These are phyloP conservation scores for Homarus americanus DNA, from an alignment of 1,140 invertebrate genomes.

Conservation along the genomic window DNA sequence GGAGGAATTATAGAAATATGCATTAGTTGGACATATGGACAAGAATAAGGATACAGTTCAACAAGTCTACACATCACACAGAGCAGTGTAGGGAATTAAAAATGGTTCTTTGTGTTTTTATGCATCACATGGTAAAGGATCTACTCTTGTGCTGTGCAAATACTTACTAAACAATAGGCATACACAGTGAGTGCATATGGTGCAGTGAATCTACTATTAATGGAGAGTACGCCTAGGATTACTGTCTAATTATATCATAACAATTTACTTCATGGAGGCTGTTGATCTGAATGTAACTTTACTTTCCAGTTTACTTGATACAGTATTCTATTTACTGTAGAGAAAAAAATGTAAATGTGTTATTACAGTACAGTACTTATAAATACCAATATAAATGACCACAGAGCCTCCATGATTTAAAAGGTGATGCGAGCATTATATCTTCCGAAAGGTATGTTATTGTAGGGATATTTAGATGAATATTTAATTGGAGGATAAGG, in stretches of 20 bases:
- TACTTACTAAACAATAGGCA: background rate
- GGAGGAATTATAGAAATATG: background rate
- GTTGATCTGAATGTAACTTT: background rate
- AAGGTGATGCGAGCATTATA: background rate
- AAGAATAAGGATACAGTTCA: background rate
- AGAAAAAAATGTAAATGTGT: background rate
- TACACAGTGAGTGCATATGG: background rate
- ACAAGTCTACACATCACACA: background rate
- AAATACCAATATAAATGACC: background rate
- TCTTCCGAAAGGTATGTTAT: background rate
- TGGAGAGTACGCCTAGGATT: background rate
- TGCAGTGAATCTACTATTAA: background rate
- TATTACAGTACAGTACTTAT: background rate
- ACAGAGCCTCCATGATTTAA: background rate
- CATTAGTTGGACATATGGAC: background rate
- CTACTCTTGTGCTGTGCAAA: background rate
- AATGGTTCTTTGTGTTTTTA: background rate
- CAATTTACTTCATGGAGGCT: background rate
- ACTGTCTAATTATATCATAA: conserved; percentile 5
- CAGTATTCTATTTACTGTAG: background rate
- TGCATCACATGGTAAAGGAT: background rate
- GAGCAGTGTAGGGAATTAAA: background rate
- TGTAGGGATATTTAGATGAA: background rate
- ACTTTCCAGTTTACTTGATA: background rate
- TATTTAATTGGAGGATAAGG: background rate